Evolutionary conservation across 2,888 invertebrate species (phyloP), one percentile per base, ranked within the genome.

Genomic region (Lordiphosa andalusiaca): DNA sequence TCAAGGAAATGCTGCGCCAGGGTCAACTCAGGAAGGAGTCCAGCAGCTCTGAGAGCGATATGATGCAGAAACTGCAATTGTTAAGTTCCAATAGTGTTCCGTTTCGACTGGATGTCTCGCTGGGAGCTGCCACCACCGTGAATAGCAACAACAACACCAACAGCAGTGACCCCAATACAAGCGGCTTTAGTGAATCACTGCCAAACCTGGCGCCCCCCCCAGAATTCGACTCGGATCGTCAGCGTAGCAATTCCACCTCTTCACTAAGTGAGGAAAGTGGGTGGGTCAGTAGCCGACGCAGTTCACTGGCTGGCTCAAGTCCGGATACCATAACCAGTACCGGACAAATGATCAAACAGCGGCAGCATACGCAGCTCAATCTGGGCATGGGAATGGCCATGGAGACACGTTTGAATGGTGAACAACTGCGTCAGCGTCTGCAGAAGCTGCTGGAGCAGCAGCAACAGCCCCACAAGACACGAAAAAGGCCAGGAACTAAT

Each of bases 181-280:
- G 86, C 21, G 92, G 92, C 62, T 92, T 92, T 58, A 93, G 94
- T 35, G 94, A 94, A 88, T 94, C 94, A 21, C 90, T 94, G 86
- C 94, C 94, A 6, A 94, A 94, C 88, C 90, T 94, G 76, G 92
- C 92, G 46, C 92, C 93, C 46, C 92, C 92, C 1, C 92, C 92
- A 1, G 92, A 92, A 56, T 93, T 92, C 73, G 92, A 91, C 57
- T 91, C 92, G 9, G 81, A 81, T 7, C 53, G 67, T 2, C 92
- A 91, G 55, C 66, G 84, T 5, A 88, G 89, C 62, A 91, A 90
- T 71, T 93, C 93, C 6, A 93, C 93, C 0, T 93, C 93, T 12
- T 93, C 93, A 58, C 89, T 94, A 61, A 95, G 95, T 78, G 96
- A 96, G 88, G 94, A 95, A 88, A 95, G 95, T 84, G 96, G 96